phyloP scores from a whole-genome alignment of 2,113 vertebrate genomes.

The Hypomesus transpacificus region DNA sequence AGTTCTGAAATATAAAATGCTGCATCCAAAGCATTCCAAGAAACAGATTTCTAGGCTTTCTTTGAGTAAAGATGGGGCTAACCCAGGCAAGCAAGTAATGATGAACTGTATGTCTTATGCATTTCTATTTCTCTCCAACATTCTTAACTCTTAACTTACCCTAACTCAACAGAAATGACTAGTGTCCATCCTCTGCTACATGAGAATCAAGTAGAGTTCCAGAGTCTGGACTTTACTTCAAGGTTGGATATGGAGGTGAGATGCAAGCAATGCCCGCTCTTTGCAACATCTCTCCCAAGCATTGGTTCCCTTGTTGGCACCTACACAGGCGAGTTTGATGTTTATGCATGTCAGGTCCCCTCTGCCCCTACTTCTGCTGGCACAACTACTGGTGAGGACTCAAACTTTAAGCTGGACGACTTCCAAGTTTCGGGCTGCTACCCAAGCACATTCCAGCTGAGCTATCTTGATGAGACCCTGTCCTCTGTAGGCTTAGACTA shows the following conservation, averaged over 20 bases:
- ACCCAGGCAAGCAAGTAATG: too few relatives aligned
- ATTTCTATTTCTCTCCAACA: not conserved
- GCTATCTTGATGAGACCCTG: slow-evolving; percentile 77
- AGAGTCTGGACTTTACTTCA: slow-evolving; percentile 77
- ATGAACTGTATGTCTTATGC: too few relatives aligned
- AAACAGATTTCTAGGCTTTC: slow-evolving; percentile 34
- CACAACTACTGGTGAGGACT: slow-evolving; percentile 54
- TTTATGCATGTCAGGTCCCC: slow-evolving; percentile 86
- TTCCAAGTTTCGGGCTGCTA: slow-evolving; percentile 92
- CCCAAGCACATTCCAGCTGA: slow-evolving; percentile 77
- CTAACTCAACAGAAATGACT: slow-evolving; percentile 82
- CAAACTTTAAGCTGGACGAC: slow-evolving; percentile 82
- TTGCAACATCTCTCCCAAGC: slow-evolving; percentile 79
- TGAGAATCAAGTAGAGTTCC: slow-evolving; percentile 79
- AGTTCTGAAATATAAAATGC: not conserved
- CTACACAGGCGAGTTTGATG: slow-evolving; percentile 80
- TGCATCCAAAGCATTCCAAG: not conserved
- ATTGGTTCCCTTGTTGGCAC: slow-evolving; percentile 85
- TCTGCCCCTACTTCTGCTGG: slow-evolving; percentile 51
- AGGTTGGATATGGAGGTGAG: slow-evolving; percentile 80
- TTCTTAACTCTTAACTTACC: slow-evolving; percentile 10
- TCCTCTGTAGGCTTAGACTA: slow-evolving; percentile 87
- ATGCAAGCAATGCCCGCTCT: slow-evolving; percentile 66
- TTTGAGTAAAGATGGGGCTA: slow-evolving; percentile 17
- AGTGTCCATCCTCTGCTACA: slow-evolving; percentile 84